These are phyloP conservation scores for Callithrix jacchus DNA, from an alignment of 2,113 vertebrate genomes.

Conservation along the genomic window DNA sequence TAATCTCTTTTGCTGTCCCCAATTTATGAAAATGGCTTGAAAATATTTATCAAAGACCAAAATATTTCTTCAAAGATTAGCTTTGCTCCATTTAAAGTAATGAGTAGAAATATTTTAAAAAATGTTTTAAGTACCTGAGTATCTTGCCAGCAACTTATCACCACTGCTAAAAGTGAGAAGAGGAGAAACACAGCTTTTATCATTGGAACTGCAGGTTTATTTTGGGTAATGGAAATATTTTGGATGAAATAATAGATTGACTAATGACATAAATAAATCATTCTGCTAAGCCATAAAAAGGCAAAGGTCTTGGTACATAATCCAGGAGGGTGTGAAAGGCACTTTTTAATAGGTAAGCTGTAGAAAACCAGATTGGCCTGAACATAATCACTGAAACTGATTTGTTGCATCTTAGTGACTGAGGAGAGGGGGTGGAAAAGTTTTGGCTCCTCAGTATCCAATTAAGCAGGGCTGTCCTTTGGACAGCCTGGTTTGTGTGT, in stretches of 20 bases:
- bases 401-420: background rate
- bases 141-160: background rate
- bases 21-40: conserved; percentile 18
- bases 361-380: background rate
- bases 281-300: background rate
- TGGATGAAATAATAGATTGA: background rate
- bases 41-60: conserved; percentile 41
- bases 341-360: background rate
- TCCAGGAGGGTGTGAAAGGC: background rate
- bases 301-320: background rate
- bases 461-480: background rate
- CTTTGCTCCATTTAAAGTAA: conserved; percentile 8
- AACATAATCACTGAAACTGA: background rate
- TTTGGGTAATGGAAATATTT: background rate
- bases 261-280: background rate
- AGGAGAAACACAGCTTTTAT: background rate
- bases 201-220: background rate
- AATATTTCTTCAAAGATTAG: conserved; percentile 37
- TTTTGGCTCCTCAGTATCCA: background rate
- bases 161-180: background rate
- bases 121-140: background rate
- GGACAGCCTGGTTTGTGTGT: background rate
- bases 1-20: background rate
- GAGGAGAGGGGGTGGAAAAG: background rate
- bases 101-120: background rate